A percentile compares a stretch with the other conserved stretches of the same genome.
These are phyloP conservation scores for Parauchenoglanis punctatus DNA, from an alignment of 2,797 vertebrate species.

Conservation along the genomic window DNA sequence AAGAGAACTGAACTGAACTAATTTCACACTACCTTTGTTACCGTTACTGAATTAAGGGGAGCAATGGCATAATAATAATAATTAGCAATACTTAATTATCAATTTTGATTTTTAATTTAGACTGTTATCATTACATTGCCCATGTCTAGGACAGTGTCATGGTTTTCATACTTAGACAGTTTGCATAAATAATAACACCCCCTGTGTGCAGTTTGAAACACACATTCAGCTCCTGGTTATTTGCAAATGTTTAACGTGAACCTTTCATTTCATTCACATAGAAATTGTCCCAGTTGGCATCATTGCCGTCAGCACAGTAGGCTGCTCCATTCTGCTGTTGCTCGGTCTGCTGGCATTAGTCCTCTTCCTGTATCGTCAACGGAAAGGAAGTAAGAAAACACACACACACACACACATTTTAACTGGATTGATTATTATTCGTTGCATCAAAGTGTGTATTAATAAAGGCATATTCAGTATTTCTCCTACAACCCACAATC, in stretches of 20 bases:
- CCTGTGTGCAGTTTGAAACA: neutral
- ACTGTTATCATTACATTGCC: neutral
- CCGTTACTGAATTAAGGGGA: neutral
- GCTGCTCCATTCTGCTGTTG: slow-evolving; percentile 82
- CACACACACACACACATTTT: neutral
- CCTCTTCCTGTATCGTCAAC: slow-evolving; percentile 91
- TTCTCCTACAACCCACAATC: neutral
- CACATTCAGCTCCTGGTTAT: neutral
- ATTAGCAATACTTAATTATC: neutral
- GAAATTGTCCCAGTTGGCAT: slow-evolving; percentile 88
- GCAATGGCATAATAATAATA: too few species aligned
- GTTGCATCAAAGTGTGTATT: neutral
- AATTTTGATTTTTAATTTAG: neutral
- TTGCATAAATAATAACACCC: neutral
- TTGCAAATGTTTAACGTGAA: neutral
- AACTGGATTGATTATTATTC: neutral
- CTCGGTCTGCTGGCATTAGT: slow-evolving; percentile 79
- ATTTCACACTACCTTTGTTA: neutral
- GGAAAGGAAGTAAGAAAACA: slow-evolving; percentile 92
- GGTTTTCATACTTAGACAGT: neutral
- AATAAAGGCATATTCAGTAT: neutral
- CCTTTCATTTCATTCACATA: slow-evolving; percentile 60
- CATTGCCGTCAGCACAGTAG: slow-evolving; percentile 86
- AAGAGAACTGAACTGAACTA: neutral
- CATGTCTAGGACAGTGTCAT: neutral